Percentiles rank a stretch among this genome's conserved stretches.
These are phyloP conservation scores for Mus spretus DNA, from an alignment of 2,797 vertebrate species.

Conservation along the genomic window DNA sequence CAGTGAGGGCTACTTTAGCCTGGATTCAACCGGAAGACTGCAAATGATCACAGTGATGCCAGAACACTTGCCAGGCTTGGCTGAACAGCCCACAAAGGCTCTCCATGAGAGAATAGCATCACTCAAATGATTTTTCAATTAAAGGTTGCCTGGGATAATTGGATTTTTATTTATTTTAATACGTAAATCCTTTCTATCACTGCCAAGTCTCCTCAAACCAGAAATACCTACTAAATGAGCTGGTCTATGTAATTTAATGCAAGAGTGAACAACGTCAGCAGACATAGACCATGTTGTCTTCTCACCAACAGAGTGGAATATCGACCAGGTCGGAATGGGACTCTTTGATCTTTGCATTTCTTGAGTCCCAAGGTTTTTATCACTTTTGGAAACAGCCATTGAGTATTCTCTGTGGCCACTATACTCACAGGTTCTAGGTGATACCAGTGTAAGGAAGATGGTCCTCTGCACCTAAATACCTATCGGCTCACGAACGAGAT, in stretches of 20 bases:
- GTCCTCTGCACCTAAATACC: slow-evolving; percentile 56
- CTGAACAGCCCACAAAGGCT: not conserved
- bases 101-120: not conserved
- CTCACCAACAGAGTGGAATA: slow-evolving; percentile 54
- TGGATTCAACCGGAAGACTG: not conserved
- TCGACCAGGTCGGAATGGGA: slow-evolving; percentile 55
- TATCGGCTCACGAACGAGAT: slow-evolving; percentile 45
- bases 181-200: slow-evolving; percentile 36
- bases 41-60: not conserved
- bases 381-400: slow-evolving; percentile 38
- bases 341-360: slow-evolving; percentile 45
- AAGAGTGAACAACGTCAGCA: slow-evolving; percentile 62
- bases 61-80: not conserved
- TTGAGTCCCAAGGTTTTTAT: slow-evolving; percentile 47
- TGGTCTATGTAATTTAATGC: slow-evolving; percentile 51
- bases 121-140: slow-evolving; percentile 66
- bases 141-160: slow-evolving; percentile 50
- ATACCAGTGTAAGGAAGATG: slow-evolving; percentile 19
- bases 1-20: not conserved
- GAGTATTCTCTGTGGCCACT: not conserved
- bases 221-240: slow-evolving; percentile 37
- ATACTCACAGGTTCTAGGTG: not conserved
- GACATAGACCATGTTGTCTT: slow-evolving; percentile 41
- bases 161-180: slow-evolving; percentile 67
- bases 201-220: slow-evolving; percentile 58